Conservation (phyloP, 2,888 invertebrate genomes). For the Criorhina ranunculi region DNA sequence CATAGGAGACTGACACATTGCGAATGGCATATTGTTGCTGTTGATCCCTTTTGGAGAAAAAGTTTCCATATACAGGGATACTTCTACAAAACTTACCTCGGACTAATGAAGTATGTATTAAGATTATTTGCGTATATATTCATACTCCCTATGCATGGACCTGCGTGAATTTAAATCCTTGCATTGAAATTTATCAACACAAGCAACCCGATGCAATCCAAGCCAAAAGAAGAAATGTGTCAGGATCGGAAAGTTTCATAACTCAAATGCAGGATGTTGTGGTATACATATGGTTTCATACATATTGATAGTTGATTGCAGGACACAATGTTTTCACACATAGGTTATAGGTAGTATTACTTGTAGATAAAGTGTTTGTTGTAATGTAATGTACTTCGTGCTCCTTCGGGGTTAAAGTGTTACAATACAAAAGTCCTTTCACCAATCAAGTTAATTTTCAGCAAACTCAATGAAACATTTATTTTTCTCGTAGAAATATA, state of each 20-base stretch:
- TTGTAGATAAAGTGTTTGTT: too few relatives aligned
- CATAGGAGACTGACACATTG: constrained; percentile 23
- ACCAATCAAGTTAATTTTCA: too few relatives aligned
- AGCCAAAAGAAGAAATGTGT: not conserved
- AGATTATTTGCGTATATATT: constrained; percentile 21
- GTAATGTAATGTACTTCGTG: too few relatives aligned
- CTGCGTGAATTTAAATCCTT: not conserved
- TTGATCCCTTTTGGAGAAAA: constrained; percentile 6
- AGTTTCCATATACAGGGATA: not conserved
- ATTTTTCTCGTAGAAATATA: too few relatives aligned
- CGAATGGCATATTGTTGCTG: constrained; percentile 25
- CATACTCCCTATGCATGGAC: constrained; percentile 6
- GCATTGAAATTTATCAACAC: not conserved
- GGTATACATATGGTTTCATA: not conserved
- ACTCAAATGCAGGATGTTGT: not conserved
- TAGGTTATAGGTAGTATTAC: too few relatives aligned
- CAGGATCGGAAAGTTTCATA: not conserved
- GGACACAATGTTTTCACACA: not conserved
- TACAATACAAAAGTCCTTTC: too few relatives aligned
- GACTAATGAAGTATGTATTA: constrained; percentile 36
- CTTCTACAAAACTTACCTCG: not conserved
- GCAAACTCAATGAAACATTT: too few relatives aligned
- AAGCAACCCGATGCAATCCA: not conserved
- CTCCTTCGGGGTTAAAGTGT: too few relatives aligned
- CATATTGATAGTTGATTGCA: not conserved